Evolutionary conservation across 2,797 vertebrate species (phyloP).

Genomic region (Aplochiton taeniatus): DNA sequence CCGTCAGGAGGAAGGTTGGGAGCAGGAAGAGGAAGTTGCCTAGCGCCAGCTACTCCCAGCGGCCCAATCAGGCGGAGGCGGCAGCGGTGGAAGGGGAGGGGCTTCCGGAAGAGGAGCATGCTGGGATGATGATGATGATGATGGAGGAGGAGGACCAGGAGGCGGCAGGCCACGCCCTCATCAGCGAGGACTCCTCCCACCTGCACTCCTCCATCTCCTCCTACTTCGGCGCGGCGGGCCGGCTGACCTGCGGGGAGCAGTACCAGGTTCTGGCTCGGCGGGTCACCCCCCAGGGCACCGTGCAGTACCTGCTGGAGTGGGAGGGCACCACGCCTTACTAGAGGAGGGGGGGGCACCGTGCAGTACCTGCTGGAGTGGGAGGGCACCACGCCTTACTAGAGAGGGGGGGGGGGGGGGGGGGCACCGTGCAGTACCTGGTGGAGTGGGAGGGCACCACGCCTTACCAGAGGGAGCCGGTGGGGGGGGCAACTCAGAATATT

Average conservation of each 20-base stretch:
- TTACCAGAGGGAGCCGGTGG: slow-evolving; percentile 69
- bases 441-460: slow-evolving; percentile 89
- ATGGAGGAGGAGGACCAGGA: slow-evolving; percentile 69
- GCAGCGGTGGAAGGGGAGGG: slow-evolving; percentile 58
- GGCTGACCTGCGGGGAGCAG: slow-evolving; percentile 89
- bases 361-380: no score
- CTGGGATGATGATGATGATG: slow-evolving; percentile 11
- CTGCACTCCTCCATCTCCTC: slow-evolving; percentile 94
- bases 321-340: slow-evolving; percentile 93
- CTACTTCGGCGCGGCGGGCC: slow-evolving; percentile 87
- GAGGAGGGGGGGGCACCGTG: no score
- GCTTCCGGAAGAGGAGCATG: slow-evolving; percentile 42
- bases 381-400: slow-evolving; percentile 89
- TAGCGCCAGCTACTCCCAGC: slow-evolving; percentile 72
- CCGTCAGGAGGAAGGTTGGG: slow-evolving; percentile 81
- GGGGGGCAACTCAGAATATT: no score
- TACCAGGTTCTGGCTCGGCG: slow-evolving; percentile 92
- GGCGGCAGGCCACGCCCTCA: slow-evolving; percentile 72
- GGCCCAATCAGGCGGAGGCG: slow-evolving; percentile 72
- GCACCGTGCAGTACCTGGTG: neutral
- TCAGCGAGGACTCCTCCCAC: slow-evolving; percentile 86
- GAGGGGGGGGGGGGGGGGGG: no score
- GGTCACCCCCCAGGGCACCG: slow-evolving; percentile 89
- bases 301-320: slow-evolving; percentile 96
- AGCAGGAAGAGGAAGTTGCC: slow-evolving; percentile 92